These are phyloP conservation scores for Cheilosia urbana DNA, from an alignment of 2,888 invertebrate genomes.

Conservation along the genomic window DNA sequence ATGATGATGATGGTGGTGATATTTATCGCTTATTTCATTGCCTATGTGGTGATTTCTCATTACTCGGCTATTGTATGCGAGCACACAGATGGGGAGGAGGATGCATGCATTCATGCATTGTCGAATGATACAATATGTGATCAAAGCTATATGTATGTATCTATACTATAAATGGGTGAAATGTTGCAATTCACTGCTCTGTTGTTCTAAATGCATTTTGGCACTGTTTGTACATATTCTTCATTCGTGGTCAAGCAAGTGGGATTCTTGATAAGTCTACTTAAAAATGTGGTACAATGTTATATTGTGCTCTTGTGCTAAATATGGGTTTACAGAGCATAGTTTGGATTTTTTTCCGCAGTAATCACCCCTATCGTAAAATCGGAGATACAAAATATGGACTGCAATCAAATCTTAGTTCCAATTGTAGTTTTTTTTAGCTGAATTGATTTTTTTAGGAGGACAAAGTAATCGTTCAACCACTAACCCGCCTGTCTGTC, in stretches of 20 bases:
- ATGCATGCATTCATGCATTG: not conserved
- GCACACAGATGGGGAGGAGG: not conserved
- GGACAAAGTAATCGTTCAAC: too few species aligned
- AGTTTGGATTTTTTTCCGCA: too few species aligned
- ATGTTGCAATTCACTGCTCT: conserved; percentile 1
- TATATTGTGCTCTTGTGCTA: not conserved
- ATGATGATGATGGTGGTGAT: conserved; percentile 21
- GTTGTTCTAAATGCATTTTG: conserved; percentile 31
- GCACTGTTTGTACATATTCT: not conserved
- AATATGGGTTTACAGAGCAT: not conserved
- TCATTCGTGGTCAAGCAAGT: conserved; percentile 27
- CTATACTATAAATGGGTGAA: not conserved
- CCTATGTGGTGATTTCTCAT: conserved; percentile 26
- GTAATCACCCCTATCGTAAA: too few species aligned
- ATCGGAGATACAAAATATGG: too few species aligned
- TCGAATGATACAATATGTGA: not conserved
- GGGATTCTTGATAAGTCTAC: not conserved
- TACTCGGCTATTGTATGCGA: conserved; percentile 17
- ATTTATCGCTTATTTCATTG: conserved; percentile 10
- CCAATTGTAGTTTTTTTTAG: too few species aligned
- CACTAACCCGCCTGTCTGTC: too few species aligned
- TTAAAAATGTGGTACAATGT: not conserved
- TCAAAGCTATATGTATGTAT: conserved; percentile 7
- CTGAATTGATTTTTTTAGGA: too few species aligned
- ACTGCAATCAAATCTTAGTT: too few species aligned